These are phyloP conservation scores for Planococcus citri DNA, from an alignment of 1,140 invertebrate genomes.

Conservation along the genomic window DNA sequence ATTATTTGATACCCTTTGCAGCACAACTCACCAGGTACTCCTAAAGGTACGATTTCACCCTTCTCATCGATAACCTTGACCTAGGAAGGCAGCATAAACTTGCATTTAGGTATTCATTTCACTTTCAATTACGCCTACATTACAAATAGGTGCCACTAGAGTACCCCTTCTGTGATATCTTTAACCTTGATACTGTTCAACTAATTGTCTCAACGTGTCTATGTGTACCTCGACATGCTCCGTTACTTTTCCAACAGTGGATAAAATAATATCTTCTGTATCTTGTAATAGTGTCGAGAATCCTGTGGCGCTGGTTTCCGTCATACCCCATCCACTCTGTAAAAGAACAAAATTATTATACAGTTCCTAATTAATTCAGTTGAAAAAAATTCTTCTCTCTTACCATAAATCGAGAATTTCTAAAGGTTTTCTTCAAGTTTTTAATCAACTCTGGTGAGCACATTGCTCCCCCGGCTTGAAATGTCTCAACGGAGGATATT, in stretches of 20 bases:
- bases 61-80: conserved; percentile 57
- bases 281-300: conserved; percentile 53
- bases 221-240: conserved; percentile 59
- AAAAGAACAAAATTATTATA: conserved; percentile 25
- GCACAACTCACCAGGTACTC: conserved; percentile 66
- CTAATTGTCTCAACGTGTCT: not conserved
- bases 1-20: conserved; percentile 69
- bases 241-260: conserved; percentile 61
- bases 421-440: not conserved
- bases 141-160: not conserved
- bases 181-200: too few relatives aligned
- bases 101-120: not conserved
- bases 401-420: not conserved
- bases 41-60: conserved; percentile 57
- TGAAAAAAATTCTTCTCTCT: not conserved
- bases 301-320: conserved; percentile 65
- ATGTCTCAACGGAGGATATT: not conserved
- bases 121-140: too few relatives aligned
- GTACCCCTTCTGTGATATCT: not conserved
- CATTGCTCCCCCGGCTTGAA: not conserved
- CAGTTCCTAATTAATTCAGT: too few relatives aligned
- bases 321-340: conserved; percentile 74
- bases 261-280: conserved; percentile 45
- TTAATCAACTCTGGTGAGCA: not conserved
- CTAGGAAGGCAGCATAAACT: conserved; percentile 29